Base-by-base conservation (phyloP, 2,113 vertebrate species). In the Mirza zaza region DNA sequence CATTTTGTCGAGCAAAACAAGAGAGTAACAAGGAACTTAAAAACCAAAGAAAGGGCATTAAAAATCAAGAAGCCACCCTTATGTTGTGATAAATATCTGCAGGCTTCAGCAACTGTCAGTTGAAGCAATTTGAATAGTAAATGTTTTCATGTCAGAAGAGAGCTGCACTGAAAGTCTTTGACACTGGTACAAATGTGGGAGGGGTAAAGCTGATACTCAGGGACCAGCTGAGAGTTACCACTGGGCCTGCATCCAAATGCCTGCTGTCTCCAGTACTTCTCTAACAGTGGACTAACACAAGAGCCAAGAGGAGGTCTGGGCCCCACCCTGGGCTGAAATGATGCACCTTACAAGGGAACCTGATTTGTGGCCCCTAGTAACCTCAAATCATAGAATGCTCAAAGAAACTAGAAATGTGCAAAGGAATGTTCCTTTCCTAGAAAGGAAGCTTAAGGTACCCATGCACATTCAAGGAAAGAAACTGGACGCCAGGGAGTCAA, bases 41-140 rank as follows among this genome's bases (percentile, higher is more conserved):
- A 92, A 71, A 71, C 21, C 25, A 7, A 1, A 10, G n/a, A 6
- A 18, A 8, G 10, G 61, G 61, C 29, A 63, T 63, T 68, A 90
- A 73, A 45, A 93, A 55, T 63, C 45, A 21, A 67, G 59, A 85
- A 73, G 83, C n/a, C 65, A 45, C 80, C 96, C n/a, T 61, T 34
- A 42, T 48, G 65, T 55, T 57, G 32, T 67, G 96, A 97, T 61
- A 92, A 97, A 68, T 34, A 95, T 59, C 75, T 80, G 42, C 36
- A 87, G 67, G 48, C 25, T 45, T 94, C 25, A 34, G 76, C 85
- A 90, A 90, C 34, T 55, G 23, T 77, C 73, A 17, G 77, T 52
- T 63, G 34, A 96, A 86, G 57, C 27, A 14, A 68, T 90, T 29
- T 79, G 82, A 96, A 91, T 27, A 92, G 45, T 68, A 73, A 95